Evolutionary conservation across 2,888 invertebrate genomes (phyloP).

Genomic region (Athrips mouffetella): DNA sequence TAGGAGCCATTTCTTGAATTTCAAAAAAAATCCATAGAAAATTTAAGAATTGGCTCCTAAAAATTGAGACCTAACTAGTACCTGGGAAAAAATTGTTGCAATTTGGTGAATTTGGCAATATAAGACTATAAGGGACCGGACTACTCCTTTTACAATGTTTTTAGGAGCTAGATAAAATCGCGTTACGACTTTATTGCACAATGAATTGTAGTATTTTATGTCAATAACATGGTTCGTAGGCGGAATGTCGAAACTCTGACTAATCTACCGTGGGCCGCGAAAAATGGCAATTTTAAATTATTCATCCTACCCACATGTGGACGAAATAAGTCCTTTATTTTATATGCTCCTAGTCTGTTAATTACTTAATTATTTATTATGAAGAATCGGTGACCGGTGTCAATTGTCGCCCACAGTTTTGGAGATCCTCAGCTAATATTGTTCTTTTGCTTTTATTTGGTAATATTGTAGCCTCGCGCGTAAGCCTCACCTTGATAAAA

Average conservation of each 20-base stretch:
- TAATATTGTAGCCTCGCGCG: too few species aligned
- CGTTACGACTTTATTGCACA: constrained; percentile 71
- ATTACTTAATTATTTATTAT: constrained; percentile 68
- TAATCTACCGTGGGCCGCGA: constrained; percentile 69
- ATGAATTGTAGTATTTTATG: constrained; percentile 75
- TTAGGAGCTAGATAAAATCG: constrained; percentile 70
- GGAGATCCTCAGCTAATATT: constrained; percentile 6
- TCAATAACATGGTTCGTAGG: constrained; percentile 68
- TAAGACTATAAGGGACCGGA: neutral
- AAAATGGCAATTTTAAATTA: constrained; percentile 77
- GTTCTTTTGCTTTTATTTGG: neutral
- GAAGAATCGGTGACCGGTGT: constrained; percentile 28
- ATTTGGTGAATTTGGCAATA: too few species aligned
- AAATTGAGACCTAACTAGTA: too few species aligned
- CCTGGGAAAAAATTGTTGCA: too few species aligned
- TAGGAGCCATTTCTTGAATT: too few species aligned
- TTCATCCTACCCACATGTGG: constrained; percentile 68
- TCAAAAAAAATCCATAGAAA: too few species aligned
- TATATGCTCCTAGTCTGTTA: constrained; percentile 63
- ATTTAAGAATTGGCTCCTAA: too few species aligned
- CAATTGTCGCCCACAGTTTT: constrained; percentile 47
- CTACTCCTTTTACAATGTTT: constrained; percentile 44
- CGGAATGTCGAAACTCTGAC: constrained; percentile 75
- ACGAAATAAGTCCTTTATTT: constrained; percentile 59
- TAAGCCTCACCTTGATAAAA: too few species aligned